These are phyloP conservation scores for Salvelinus namaycush DNA, from an alignment of 2,113 vertebrate genomes.

Conservation along the genomic window DNA sequence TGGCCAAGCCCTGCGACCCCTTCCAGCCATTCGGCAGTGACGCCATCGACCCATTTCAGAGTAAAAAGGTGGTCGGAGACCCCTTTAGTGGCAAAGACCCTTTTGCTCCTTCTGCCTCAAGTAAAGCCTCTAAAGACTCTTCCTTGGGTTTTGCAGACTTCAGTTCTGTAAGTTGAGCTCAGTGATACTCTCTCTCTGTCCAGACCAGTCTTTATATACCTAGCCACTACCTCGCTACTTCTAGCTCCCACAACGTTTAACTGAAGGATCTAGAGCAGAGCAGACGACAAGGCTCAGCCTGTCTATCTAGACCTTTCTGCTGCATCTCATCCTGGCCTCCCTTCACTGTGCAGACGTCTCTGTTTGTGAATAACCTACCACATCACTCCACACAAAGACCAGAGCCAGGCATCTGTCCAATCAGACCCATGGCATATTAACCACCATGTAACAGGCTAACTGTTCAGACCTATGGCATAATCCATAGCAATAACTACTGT, in stretches of 20 bases:
- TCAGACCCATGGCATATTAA: slow-evolving; percentile 23
- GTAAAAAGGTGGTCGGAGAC: slow-evolving; percentile 90
- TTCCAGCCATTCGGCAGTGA: slow-evolving; percentile 92
- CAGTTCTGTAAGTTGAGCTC: slow-evolving; percentile 93
- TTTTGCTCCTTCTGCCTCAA: slow-evolving; percentile 88
- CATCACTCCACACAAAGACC: neutral
- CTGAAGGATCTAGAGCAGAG: neutral
- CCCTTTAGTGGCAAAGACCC: slow-evolving; percentile 98
- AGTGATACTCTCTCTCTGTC: slow-evolving; percentile 75
- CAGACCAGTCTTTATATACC: slow-evolving; percentile 46
- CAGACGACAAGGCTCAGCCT: too few relatives aligned
- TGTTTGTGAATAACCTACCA: neutral
- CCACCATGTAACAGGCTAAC: too few relatives aligned
- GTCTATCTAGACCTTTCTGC: too few relatives aligned
- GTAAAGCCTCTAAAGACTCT: slow-evolving; percentile 88
- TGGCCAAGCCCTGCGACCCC: slow-evolving; percentile 86
- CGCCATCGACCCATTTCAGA: slow-evolving; percentile 87
- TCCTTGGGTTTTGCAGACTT: slow-evolving; percentile 89
- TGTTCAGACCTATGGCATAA: neutral
- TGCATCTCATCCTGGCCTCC: too few relatives aligned
- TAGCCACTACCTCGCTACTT: too few relatives aligned
- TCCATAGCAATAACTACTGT: neutral
- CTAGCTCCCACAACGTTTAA: too few relatives aligned
- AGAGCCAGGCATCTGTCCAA: neutral
- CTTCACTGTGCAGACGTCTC: neutral